Evolutionary conservation across 2,888 invertebrate species (phyloP), one percentile per base, ranked within the genome.

Genomic region (Thymelicus lineola): DNA sequence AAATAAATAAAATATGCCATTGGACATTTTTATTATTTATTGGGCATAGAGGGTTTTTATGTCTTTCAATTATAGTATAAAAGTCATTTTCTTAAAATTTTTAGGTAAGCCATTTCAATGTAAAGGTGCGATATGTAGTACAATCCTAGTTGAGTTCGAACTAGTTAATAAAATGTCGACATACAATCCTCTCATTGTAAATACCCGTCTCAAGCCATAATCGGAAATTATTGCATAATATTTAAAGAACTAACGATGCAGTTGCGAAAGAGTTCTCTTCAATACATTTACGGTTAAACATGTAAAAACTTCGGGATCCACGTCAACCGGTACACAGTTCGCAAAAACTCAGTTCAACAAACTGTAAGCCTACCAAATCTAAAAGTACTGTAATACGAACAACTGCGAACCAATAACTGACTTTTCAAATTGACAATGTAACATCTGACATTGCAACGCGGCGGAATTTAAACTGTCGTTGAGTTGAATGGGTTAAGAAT

Each of bases 331-430:
- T 84, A 83, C 79, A 77, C 75, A 77, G 74, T 74, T 75, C 79
- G 85, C 84, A 89, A 90, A 89, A 89, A 86, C 75, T 74, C 76
- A 69, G 90, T 89, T 90, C 90, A 89, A 88, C 82, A 86, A 86
- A 89, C 90, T 85, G 72, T 76, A 42, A 67, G 69, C 57, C 35
- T 69, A 36, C 48, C 55, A 66, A 48, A 71, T 73, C 65, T 50
- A 53, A 60, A 20, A 45, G 14, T 59, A 45, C 7, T 1, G 48
- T 15, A 15, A 17, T 17, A 50, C 7, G 5, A 14, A 9, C 17
- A 5, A 15, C 20, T 60, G 20, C 7, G 36, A 15, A 28, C 36
- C 10, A 59, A 20, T n/a, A 17, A 38, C 14, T 28, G 20, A 12
- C 46, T 48, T 5, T 17, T 60, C 10, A 50, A 38, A 7, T 60